A percentile compares a stretch with the other conserved stretches of the same genome.
phyloP scores from a whole-genome alignment of 2,888 invertebrate species.

The Busseola fusca region DNA sequence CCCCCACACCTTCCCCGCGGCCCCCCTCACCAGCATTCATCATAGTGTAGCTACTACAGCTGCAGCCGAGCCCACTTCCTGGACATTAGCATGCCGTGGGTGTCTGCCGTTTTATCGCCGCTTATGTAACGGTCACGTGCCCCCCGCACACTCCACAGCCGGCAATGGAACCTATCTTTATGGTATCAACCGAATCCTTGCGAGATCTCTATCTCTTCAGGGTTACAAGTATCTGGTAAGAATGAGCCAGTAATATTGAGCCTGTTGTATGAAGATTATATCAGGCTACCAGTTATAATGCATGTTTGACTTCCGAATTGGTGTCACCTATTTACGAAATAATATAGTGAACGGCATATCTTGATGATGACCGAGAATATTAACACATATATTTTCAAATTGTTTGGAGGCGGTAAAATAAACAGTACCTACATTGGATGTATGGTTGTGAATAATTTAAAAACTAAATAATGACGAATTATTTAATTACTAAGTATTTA shows the following conservation, averaged over 20 bases:
- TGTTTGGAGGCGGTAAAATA: conserved; percentile 9
- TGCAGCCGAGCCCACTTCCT: conserved; percentile 61
- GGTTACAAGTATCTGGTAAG: conserved; percentile 15
- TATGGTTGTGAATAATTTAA: background rate
- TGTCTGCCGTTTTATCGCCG: conserved; percentile 50
- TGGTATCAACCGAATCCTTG: conserved; percentile 2
- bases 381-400: background rate
- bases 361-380: background rate
- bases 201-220: conserved; percentile 28
- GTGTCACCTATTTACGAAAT: background rate
- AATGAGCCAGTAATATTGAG: conserved; percentile 26
- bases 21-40: conserved; percentile 25
- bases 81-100: conserved; percentile 63
- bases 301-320: conserved; percentile 17
- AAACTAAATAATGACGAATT: background rate
- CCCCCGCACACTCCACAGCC: conserved; percentile 19
- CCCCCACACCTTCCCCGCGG: too few relatives aligned
- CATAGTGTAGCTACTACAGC: conserved; percentile 23
- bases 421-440: background rate
- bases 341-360: background rate
- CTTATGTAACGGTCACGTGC: conserved; percentile 65
- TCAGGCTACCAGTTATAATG: conserved; percentile 21
- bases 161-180: conserved; percentile 47
- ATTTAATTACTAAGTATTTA: background rate
- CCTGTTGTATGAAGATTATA: conserved; percentile 26